Evolutionary conservation across 2,113 vertebrate genomes (phyloP).

Genomic region (Anser brachyrhynchus): DNA sequence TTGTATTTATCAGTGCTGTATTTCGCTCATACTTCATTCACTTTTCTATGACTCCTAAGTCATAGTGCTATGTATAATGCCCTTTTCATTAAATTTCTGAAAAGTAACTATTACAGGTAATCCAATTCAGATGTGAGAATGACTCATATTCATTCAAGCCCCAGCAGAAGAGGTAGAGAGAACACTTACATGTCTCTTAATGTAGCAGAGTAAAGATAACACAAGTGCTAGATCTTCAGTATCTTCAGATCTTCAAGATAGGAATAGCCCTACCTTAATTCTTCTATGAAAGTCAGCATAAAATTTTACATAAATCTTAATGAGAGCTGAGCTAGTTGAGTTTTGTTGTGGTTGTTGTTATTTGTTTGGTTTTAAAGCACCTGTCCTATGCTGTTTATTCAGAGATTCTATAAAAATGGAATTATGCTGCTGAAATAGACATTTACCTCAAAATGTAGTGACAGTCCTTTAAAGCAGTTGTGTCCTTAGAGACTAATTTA

Average conservation of each 20-base stretch:
- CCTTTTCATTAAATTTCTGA: not conserved
- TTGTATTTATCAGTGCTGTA: not conserved
- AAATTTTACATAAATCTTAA: not conserved
- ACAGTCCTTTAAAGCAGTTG: not conserved
- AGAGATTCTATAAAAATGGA: not conserved
- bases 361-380: not conserved
- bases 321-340: not conserved
- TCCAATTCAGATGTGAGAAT: not conserved
- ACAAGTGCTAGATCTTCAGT: not conserved
- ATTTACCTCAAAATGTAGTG: not conserved
- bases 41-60: not conserved
- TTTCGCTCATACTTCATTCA: not conserved
- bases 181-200: not conserved
- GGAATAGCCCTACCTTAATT: not conserved
- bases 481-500: not conserved
- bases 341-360: not conserved
- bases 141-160: not conserved
- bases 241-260: not conserved
- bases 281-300: not conserved
- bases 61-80: not conserved
- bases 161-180: not conserved
- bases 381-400: not conserved
- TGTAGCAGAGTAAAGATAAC: not conserved
- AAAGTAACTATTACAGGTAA: not conserved
- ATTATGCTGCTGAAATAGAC: not conserved